phyloP scores from a whole-genome alignment of 2,888 invertebrate species.

The Conchocele bisecta region DNA sequence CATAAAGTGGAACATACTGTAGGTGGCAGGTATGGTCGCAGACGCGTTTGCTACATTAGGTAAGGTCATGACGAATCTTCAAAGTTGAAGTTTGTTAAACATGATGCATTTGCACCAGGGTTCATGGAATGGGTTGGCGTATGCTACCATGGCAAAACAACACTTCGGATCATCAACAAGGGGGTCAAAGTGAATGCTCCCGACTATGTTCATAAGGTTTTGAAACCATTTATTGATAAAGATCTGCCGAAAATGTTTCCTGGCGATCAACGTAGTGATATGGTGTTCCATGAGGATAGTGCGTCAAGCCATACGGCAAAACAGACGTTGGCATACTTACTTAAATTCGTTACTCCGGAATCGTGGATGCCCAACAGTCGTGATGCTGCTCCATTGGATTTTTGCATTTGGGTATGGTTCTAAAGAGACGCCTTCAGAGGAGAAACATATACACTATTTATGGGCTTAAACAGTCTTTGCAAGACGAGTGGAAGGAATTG shows the following conservation, averaged over 20 bases:
- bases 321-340: constrained; percentile 5
- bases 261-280: background rate
- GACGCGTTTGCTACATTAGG: too few relatives aligned
- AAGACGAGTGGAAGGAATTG: background rate
- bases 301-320: constrained; percentile 16
- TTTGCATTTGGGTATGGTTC: constrained; percentile 21
- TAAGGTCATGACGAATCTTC: too few relatives aligned
- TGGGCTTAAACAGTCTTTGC: background rate
- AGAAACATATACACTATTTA: background rate
- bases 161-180: too few relatives aligned
- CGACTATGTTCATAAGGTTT: too few relatives aligned
- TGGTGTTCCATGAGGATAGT: constrained; percentile 27
- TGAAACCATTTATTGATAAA: background rate
- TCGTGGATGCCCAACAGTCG: constrained; percentile 26
- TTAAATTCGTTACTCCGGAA: constrained; percentile 3
- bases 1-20: too few relatives aligned
- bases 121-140: too few relatives aligned
- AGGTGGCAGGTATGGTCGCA: too few relatives aligned
- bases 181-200: too few relatives aligned
- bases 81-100: too few relatives aligned
- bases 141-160: too few relatives aligned
- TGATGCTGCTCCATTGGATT: constrained; percentile 25
- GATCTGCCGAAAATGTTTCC: background rate
- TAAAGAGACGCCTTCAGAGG: background rate
- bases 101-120: too few relatives aligned